Percentiles rank a stretch among this genome's conserved stretches.
Evolutionary conservation across 1,140 invertebrate genomes (phyloP).

Genomic region (Meloidogyne hapla): DNA sequence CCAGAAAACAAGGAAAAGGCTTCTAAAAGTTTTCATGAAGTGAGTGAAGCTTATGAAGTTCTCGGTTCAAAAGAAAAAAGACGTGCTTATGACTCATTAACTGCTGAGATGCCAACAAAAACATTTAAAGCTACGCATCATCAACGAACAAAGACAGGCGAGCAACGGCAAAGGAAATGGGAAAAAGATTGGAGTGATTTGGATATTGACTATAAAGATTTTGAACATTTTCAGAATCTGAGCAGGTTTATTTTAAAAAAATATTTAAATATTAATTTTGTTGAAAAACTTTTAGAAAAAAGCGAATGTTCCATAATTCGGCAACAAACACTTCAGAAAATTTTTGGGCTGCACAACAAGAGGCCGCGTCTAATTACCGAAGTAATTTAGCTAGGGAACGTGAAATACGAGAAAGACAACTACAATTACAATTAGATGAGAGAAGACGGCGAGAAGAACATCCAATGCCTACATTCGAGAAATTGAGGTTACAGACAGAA

Average conservation of each 20-base stretch:
- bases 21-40: constrained; percentile 50
- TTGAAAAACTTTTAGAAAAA: too few relatives aligned
- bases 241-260: constrained; percentile 24
- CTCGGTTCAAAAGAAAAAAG: constrained; percentile 64
- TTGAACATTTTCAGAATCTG: constrained; percentile 44
- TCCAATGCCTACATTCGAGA: constrained; percentile 46
- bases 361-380: constrained; percentile 25
- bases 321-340: constrained; percentile 15
- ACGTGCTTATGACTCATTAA: constrained; percentile 61
- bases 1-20: constrained; percentile 66
- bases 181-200: constrained; percentile 39
- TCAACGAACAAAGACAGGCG: not conserved
- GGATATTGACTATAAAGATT: constrained; percentile 48
- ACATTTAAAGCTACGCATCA: constrained; percentile 7
- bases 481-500: constrained; percentile 14
- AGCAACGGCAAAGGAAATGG: not conserved
- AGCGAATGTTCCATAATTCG: not conserved
- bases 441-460: not conserved
- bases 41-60: constrained; percentile 65
- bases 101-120: constrained; percentile 10
- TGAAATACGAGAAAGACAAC: constrained; percentile 31
- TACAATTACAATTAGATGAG: constrained; percentile 36
- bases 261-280: too few relatives aligned
- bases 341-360: constrained; percentile 21
- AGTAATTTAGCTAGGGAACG: constrained; percentile 32